A percentile compares a stretch with the other conserved stretches of the same genome.
phyloP scores from a whole-genome alignment of 2,888 invertebrate species.

The Mesorhabditis belari region DNA sequence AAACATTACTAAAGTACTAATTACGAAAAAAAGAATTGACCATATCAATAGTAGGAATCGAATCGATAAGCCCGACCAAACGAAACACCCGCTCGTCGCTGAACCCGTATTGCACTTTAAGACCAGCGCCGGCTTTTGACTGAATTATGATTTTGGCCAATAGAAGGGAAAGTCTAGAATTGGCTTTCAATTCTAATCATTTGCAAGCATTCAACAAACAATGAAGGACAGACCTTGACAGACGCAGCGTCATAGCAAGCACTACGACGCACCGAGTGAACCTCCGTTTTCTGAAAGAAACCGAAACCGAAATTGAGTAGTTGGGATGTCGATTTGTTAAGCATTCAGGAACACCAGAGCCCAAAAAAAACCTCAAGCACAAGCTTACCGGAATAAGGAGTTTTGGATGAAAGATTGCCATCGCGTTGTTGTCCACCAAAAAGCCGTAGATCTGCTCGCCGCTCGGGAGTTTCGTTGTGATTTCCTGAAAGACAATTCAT shows the following conservation, averaged over 20 bases:
- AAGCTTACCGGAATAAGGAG: conserved; percentile 34
- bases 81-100: conserved; percentile 45
- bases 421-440: conserved; percentile 50
- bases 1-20: too few relatives aligned
- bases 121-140: conserved; percentile 21
- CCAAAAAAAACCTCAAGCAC: neutral
- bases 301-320: neutral
- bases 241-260: conserved; percentile 44
- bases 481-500: conserved; percentile 3
- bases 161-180: neutral
- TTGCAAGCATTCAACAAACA: too few relatives aligned
- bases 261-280: conserved; percentile 40
- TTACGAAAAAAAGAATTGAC: too few relatives aligned
- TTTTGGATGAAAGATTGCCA: conserved; percentile 47
- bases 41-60: conserved; percentile 43
- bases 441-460: conserved; percentile 39
- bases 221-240: conserved; percentile 7
- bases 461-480: conserved; percentile 19
- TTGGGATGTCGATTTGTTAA: too few relatives aligned
- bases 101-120: conserved; percentile 44
- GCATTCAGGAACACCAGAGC: too few relatives aligned
- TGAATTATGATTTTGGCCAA: neutral
- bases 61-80: conserved; percentile 44
- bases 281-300: conserved; percentile 35
- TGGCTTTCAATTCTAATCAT: neutral